Percentiles rank a stretch among this genome's conserved stretches.
Evolutionary conservation across 2,888 invertebrate genomes (phyloP).

Genomic region (Margaritifera margaritifera): DNA sequence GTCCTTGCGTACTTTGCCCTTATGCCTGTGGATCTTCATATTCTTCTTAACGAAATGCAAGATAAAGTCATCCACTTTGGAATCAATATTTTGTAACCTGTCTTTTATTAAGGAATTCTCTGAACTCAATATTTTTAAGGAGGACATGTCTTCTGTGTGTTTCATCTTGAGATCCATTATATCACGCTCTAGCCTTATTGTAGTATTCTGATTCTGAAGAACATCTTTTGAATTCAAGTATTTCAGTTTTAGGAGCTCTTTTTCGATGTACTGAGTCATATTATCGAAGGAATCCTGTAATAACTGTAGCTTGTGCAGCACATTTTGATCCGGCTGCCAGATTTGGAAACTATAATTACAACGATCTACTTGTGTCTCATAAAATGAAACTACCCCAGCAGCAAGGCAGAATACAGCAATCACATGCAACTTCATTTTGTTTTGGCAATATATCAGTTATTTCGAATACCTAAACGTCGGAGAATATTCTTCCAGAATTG

Average conservation of each 20-base stretch:
- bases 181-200: conserved; percentile 39
- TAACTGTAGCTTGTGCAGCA: conserved; percentile 48
- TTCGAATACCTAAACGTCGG: too few relatives aligned
- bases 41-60: conserved; percentile 7
- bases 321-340: conserved; percentile 67
- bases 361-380: too few relatives aligned
- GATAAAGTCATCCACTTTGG: conserved; percentile 16
- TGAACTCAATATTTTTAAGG: conserved; percentile 21
- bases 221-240: conserved; percentile 35
- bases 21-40: conserved; percentile 15
- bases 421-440: too few relatives aligned
- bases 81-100: conserved; percentile 24
- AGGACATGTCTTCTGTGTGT: conserved; percentile 22
- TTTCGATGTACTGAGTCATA: conserved; percentile 46
- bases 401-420: too few relatives aligned
- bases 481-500: too few relatives aligned
- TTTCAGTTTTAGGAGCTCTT: conserved; percentile 41
- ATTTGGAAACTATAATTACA: conserved; percentile 58
- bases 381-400: too few relatives aligned
- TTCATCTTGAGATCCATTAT: conserved; percentile 41
- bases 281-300: conserved; percentile 52
- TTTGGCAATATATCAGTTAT: too few relatives aligned
- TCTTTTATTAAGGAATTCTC: conserved; percentile 19
- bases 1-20: conserved; percentile 26
- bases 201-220: conserved; percentile 42